Evolutionary conservation across 2,113 vertebrate genomes (phyloP).

Genomic region (Ptilonorhynchus violaceus): DNA sequence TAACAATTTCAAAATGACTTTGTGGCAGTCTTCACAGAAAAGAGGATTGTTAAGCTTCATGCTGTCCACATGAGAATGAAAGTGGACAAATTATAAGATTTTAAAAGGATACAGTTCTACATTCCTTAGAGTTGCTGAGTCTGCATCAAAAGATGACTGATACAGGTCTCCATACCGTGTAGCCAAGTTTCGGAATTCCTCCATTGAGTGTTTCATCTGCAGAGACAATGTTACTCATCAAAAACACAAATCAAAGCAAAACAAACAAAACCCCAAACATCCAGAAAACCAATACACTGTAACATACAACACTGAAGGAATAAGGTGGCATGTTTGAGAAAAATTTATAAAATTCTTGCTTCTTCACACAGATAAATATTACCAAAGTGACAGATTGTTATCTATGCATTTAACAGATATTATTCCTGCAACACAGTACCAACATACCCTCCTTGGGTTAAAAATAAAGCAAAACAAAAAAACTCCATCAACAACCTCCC

Average conservation of each 20-base stretch:
- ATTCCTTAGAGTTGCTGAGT: constrained; percentile 90
- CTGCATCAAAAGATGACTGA: constrained; percentile 96
- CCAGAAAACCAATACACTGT: neutral
- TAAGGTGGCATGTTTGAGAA: neutral
- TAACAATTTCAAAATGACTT: neutral
- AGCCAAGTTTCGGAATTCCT: constrained; percentile 90
- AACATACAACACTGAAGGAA: neutral
- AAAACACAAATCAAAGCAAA: neutral
- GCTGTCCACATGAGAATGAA: neutral
- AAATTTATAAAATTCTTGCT: neutral
- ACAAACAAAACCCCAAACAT: neutral
- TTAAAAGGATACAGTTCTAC: constrained; percentile 91
- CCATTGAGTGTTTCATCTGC: constrained; percentile 96
- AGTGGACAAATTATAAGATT: neutral
- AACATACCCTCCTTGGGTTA: neutral
- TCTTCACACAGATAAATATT: neutral
- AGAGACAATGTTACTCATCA: neutral
- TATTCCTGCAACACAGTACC: neutral
- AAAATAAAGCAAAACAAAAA: neutral
- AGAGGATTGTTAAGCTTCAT: neutral
- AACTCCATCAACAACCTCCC: neutral
- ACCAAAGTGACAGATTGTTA: neutral
- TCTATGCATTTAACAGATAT: accelerated
- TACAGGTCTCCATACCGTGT: constrained; percentile 92
- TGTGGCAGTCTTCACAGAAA: neutral